phyloP scores from a whole-genome alignment of 2,113 vertebrate species.

The Centropristis striata region DNA sequence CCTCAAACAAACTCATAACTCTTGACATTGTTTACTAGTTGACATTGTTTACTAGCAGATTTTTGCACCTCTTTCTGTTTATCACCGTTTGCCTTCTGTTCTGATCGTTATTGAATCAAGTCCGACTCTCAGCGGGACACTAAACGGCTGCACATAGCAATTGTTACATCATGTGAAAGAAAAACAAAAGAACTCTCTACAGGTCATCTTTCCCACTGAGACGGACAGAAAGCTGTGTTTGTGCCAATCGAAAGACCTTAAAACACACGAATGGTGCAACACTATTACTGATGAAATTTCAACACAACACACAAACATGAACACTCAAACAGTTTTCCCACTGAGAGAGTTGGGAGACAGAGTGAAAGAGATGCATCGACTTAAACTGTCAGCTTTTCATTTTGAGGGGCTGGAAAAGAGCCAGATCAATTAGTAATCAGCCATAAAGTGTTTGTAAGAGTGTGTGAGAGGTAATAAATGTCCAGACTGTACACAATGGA shows the following conservation, averaged over 20 bases:
- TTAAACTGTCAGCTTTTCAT: conserved; percentile 31
- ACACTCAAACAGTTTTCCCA: background rate
- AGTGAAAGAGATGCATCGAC: conserved; percentile 22
- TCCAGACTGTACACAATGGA: conserved; percentile 4
- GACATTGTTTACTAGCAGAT: conserved; percentile 39
- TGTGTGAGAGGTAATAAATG: conserved; percentile 12
- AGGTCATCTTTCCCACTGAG: conserved; percentile 33
- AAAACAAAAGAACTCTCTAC: conserved; percentile 26
- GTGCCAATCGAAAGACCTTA: background rate
- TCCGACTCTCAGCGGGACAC: conserved; percentile 27
- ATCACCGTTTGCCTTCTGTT: conserved; percentile 19
- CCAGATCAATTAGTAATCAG: conserved; percentile 61
- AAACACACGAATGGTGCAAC: conserved; percentile 2
- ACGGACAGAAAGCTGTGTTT: background rate
- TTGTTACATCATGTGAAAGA: conserved; percentile 39
- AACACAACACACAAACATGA: background rate
- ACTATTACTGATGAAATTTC: background rate
- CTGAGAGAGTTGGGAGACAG: background rate
- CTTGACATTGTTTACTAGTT: conserved; percentile 36
- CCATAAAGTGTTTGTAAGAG: conserved; percentile 25
- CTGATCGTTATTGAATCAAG: conserved; percentile 13
- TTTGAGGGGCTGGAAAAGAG: conserved; percentile 31
- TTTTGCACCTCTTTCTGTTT: conserved; percentile 20
- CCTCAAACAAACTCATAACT: conserved; percentile 43
- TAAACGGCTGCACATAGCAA: conserved; percentile 31